phyloP scores from a whole-genome alignment of 2,888 invertebrate genomes.

The Agrotis ipsilon region DNA sequence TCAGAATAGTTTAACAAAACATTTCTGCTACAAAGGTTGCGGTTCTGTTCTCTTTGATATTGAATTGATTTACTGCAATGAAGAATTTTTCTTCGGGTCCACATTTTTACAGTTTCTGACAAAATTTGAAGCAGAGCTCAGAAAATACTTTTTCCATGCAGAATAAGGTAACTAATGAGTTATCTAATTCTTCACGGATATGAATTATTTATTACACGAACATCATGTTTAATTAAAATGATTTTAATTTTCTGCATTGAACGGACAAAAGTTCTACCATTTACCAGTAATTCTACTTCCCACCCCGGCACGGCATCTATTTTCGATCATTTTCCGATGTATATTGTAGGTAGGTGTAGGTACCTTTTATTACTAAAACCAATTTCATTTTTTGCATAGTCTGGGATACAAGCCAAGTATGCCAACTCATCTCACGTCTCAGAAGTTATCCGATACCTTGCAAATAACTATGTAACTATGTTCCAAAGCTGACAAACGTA shows the following conservation, averaged over 20 bases:
- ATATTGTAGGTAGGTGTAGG: too few species aligned
- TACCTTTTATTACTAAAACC: constrained; percentile 3
- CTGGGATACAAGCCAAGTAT: constrained; percentile 1
- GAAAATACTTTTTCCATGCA: background rate
- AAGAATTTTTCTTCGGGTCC: background rate
- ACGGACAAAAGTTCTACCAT: background rate
- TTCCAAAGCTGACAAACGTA: constrained; percentile 31
- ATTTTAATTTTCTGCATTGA: constrained; percentile 9
- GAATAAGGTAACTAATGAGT: too few species aligned
- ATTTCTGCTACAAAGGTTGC: constrained; percentile 18
- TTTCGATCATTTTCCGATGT: background rate
- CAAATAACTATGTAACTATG: constrained; percentile 27
- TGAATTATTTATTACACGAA: background rate
- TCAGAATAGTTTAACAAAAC: constrained; percentile 36
- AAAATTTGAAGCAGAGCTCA: background rate
- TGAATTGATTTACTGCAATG: constrained; percentile 22
- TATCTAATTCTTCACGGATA: too few species aligned
- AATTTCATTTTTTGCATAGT: constrained; percentile 12
- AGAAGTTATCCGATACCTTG: constrained; percentile 10
- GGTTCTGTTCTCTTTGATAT: background rate
- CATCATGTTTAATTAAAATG: background rate
- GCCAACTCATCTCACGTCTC: constrained; percentile 6
- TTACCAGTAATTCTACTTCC: constrained; percentile 21
- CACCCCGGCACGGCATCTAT: background rate
- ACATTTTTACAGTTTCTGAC: too few species aligned